Conservation (phyloP, 2,888 invertebrate species). For the Sylvicola fuscatus region DNA sequence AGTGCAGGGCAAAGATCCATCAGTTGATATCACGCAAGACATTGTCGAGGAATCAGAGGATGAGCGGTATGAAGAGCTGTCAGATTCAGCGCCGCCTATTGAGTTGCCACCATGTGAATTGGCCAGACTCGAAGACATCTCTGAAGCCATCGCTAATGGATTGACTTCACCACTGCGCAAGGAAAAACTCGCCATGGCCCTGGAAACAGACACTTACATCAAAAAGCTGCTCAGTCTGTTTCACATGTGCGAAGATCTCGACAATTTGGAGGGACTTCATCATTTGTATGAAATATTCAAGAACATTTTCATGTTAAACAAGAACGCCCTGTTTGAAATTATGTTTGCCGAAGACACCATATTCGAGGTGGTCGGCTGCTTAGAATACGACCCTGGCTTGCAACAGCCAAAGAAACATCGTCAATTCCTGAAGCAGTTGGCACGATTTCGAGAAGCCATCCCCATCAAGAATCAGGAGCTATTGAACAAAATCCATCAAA, state of each 20-base stretch:
- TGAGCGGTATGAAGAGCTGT: conserved; percentile 92
- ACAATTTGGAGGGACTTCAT: conserved; percentile 85
- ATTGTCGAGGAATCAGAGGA: conserved; percentile 93
- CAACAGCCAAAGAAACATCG: conserved; percentile 81
- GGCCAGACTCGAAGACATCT: conserved; percentile 83
- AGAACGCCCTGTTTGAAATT: conserved; percentile 90
- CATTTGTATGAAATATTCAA: conserved; percentile 96
- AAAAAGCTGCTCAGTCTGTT: conserved; percentile 87
- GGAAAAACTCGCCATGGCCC: conserved; percentile 81
- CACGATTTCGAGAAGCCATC: conserved; percentile 82
- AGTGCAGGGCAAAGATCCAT: conserved; percentile 98
- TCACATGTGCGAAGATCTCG: conserved; percentile 92
- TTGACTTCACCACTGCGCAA: conserved; percentile 75
- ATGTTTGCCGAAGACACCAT: conserved; percentile 95
- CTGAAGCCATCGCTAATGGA: conserved; percentile 75
- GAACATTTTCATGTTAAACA: conserved; percentile 95
- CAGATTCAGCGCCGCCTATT: conserved; percentile 82
- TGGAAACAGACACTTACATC: conserved; percentile 90
- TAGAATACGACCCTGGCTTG: conserved; percentile 89
- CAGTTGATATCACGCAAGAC: conserved; percentile 93
- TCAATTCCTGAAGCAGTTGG: conserved; percentile 83
- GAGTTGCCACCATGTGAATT: conserved; percentile 92
- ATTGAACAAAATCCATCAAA: conserved; percentile 96
- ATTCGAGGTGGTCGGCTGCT: conserved; percentile 93
- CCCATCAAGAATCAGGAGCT: conserved; percentile 90